These are phyloP conservation scores for Pseudoatta argentina DNA, from an alignment of 1,140 invertebrate genomes.

Conservation along the genomic window DNA sequence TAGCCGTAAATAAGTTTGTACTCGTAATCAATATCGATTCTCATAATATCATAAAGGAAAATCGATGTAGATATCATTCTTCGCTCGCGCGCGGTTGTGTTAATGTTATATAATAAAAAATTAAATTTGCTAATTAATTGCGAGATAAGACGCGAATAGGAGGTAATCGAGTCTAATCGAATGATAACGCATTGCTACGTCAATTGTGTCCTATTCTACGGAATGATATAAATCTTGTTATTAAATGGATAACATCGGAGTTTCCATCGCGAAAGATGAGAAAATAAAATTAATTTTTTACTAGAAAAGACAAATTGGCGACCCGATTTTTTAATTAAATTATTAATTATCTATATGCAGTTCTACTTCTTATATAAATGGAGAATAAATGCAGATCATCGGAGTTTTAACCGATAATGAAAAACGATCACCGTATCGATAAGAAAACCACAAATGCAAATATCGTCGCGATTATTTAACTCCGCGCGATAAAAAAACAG, in stretches of 20 bases:
- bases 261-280: not conserved
- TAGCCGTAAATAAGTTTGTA: not conserved
- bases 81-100: not conserved
- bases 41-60: not conserved
- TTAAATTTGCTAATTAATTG: conserved; percentile 2
- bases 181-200: conserved; percentile 16
- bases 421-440: conserved; percentile 1
- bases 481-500: not conserved
- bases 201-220: not conserved
- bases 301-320: not conserved
- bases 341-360: conserved; percentile 19
- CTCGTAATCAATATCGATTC: not conserved
- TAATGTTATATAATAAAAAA: not conserved
- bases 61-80: not conserved
- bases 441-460: conserved; percentile 12
- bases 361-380: conserved; percentile 25
- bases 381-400: conserved; percentile 5
- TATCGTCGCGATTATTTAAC: not conserved
- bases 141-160: conserved; percentile 20
- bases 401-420: conserved; percentile 4
- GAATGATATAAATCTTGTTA: not conserved
- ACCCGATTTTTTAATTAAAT: not conserved
- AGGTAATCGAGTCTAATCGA: conserved; percentile 43
- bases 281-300: not conserved
- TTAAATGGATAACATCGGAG: not conserved